These are phyloP conservation scores for Calliphora vomitoria DNA, from an alignment of 2,888 invertebrate species.

Conservation along the genomic window DNA sequence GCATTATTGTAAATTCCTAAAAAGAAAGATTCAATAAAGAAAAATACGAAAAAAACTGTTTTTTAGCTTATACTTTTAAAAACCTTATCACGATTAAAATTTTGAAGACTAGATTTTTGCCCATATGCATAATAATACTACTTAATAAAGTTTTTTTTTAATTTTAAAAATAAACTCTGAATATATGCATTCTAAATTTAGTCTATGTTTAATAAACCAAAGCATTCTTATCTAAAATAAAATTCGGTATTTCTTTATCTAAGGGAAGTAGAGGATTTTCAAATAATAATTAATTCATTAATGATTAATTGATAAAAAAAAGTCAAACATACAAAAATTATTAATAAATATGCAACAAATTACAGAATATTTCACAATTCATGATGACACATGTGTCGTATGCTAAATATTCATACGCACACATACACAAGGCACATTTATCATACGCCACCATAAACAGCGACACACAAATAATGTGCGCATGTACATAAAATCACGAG, in stretches of 20 bases:
- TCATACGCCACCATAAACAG: conserved; percentile 49
- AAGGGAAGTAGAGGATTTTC: conserved; percentile 10
- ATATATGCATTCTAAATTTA: too few species aligned
- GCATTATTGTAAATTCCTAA: too few species aligned
- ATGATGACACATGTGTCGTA: conserved; percentile 27
- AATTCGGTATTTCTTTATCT: not conserved
- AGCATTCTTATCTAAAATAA: too few species aligned
- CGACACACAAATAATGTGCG: conserved; percentile 44
- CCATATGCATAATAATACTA: too few species aligned
- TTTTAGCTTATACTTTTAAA: too few species aligned
- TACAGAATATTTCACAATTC: conserved; percentile 1
- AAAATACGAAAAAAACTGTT: too few species aligned
- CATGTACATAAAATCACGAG: conserved; percentile 42
- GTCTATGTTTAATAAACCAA: not conserved
- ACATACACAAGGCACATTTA: conserved; percentile 2
- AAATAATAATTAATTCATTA: conserved; percentile 42
- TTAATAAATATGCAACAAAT: conserved; percentile 17
- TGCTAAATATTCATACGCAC: conserved; percentile 17
- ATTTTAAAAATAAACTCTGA: too few species aligned
- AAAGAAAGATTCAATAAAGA: too few species aligned
- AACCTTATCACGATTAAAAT: too few species aligned
- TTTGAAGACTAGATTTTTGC: too few species aligned
- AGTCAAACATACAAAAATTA: conserved; percentile 33
- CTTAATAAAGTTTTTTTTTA: too few species aligned
- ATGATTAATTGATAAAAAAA: conserved; percentile 44